Base-by-base conservation (phyloP, 1,140 invertebrate species). In the Drosophila leontia region DNA sequence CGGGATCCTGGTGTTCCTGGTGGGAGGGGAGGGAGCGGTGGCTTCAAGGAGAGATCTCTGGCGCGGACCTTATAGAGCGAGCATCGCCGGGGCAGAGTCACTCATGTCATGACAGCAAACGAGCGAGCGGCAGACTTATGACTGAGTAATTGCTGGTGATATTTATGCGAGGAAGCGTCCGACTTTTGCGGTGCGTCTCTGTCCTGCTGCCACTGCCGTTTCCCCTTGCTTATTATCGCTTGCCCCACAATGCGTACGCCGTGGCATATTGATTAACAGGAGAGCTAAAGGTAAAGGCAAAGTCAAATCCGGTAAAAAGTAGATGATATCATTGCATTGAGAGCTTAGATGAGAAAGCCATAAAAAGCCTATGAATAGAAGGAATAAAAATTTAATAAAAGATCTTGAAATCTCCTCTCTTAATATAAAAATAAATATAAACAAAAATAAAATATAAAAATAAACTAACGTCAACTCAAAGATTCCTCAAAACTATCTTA, bases 61-160 rank as follows among this genome's bases (percentile, higher is more conserved):
- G 75, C 70, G 80, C 84, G 67, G 81, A 70, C 83, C 83, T 78
- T 88, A 87, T 87, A 88, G 86, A 88, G 84, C 72, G 74, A 61
- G 62, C 72, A 76, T 77, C 79, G 74, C 63, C 59, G 74, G 79
- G 70, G 81, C 85, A 90, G 65, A 88, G 81, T 88, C 87, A 90
- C 85, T 88, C 84, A 88, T 90, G 85, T 88, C 84, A 88, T 88
- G 84, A 88, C 84, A 88, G 85, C 85, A 90, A 90, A 88, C 85
- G 84, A 88, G 85, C 85, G 82, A 76, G 83, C 91, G 80, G 81
- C 91, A 85, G 91, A 92, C 91, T 92, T 92, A 92, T 91, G 87
- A 91, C 91, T 92, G 91, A 92, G 87, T 92, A 92, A 92, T 92
- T 92, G 91, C 91, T 88, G 91, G 71, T 80, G 91, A 92, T 92